Evolutionary conservation across 2,113 vertebrate species (phyloP).

Genomic region (Mastomys coucha): DNA sequence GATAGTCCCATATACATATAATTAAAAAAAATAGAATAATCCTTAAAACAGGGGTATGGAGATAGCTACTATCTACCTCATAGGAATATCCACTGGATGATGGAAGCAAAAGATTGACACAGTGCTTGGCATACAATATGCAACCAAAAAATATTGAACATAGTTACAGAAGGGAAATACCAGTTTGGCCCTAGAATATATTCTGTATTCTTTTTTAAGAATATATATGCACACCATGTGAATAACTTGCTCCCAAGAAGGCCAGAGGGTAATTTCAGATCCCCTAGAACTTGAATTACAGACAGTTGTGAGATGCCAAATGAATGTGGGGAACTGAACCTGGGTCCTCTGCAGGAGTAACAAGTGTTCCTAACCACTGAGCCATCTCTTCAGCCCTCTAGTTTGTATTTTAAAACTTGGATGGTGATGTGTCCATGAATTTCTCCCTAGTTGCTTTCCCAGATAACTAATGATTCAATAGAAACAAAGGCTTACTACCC

Average conservation of each 20-base stretch:
- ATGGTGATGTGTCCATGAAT: not conserved
- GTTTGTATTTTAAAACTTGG: not conserved
- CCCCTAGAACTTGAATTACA: not conserved
- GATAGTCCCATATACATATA: not conserved
- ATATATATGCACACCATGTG: not conserved
- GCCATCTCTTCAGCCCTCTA: too few species aligned
- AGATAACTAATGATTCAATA: not conserved
- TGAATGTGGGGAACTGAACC: not conserved
- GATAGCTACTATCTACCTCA: not conserved
- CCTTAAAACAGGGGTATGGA: not conserved
- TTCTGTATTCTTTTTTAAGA: not conserved
- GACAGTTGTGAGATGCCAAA: not conserved
- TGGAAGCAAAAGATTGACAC: not conserved
- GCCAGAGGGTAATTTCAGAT: not conserved
- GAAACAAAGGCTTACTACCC: not conserved
- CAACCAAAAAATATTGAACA: not conserved
- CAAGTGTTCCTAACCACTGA: not conserved
- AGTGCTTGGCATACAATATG: not conserved
- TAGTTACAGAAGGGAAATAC: not conserved
- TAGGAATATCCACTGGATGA: not conserved
- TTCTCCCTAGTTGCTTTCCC: not conserved
- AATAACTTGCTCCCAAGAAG: not conserved
- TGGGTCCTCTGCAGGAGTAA: not conserved
- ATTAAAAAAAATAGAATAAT: not conserved
- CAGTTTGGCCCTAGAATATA: not conserved